These are phyloP conservation scores for Rhincodon typus DNA, from an alignment of 2,797 vertebrate species.

Conservation along the genomic window DNA sequence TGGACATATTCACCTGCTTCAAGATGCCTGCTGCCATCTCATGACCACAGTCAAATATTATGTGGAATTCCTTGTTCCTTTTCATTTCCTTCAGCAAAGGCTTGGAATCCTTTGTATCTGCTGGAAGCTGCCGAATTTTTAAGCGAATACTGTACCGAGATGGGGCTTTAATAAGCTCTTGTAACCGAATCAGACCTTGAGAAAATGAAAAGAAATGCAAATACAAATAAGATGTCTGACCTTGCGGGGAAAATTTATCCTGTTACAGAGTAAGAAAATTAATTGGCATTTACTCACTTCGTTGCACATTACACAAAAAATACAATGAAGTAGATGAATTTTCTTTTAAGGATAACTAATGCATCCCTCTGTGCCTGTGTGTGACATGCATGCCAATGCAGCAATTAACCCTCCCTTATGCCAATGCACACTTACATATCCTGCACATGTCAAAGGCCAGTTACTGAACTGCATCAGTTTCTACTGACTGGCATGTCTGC, in stretches of 20 bases:
- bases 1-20: constrained; percentile 76
- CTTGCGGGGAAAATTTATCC: not conserved
- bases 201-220: constrained; percentile 46
- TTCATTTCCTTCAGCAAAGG: constrained; percentile 97
- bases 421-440: constrained; percentile 8
- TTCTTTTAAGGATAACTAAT: constrained; percentile 26
- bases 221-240: constrained; percentile 39
- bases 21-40: constrained; percentile 94
- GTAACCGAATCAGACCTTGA: constrained; percentile 88
- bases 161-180: constrained; percentile 95
- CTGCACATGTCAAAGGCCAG: not conserved
- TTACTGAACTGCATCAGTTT: not conserved
- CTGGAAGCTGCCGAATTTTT: constrained; percentile 90
- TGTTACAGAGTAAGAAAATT: not conserved
- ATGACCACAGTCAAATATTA: constrained; percentile 95
- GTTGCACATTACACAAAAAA: not conserved
- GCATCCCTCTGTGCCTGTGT: not conserved
- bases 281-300: constrained; percentile 25
- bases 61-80: constrained; percentile 91
- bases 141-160: constrained; percentile 93
- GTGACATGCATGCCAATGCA: not conserved
- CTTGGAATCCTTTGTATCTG: constrained; percentile 89
- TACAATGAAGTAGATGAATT: constrained; percentile 2
- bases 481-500: not conserved
- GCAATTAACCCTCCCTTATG: not conserved